A percentile compares a stretch with the other conserved stretches of the same genome.
These are phyloP conservation scores for Charina bottae DNA, from an alignment of 2,113 vertebrate species.

Conservation along the genomic window DNA sequence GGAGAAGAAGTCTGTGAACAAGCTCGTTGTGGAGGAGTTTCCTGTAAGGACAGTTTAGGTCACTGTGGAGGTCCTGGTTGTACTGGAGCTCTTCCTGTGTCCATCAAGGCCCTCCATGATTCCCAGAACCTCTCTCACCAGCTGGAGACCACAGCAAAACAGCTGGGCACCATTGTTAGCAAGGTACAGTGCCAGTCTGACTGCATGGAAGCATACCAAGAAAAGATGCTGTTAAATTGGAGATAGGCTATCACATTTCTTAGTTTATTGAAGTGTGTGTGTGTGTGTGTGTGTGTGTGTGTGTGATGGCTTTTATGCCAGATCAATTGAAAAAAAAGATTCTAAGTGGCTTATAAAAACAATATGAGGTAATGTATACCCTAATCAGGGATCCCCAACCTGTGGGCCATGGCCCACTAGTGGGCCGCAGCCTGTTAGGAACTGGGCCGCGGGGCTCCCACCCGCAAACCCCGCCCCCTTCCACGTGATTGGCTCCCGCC, in stretches of 20 bases:
- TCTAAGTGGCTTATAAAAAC: neutral
- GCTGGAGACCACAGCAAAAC: conserved; percentile 69
- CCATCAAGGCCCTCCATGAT: conserved; percentile 62
- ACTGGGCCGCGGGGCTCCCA: too few species aligned
- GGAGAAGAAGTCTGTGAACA: conserved; percentile 68
- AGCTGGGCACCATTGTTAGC: conserved; percentile 69
- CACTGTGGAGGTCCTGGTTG: conserved; percentile 78
- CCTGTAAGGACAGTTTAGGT: conserved; percentile 74
- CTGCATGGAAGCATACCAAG: neutral
- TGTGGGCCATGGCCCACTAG: too few species aligned
- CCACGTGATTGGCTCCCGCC: too few species aligned
- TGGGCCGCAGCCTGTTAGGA: too few species aligned
- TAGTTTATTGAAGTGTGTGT: neutral
- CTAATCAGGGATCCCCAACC: too few species aligned
- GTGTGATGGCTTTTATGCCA: neutral
- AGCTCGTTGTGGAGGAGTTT: conserved; percentile 78
- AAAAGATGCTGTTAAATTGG: neutral
- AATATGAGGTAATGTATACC: neutral
- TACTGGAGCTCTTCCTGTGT: conserved; percentile 74
- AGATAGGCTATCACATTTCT: neutral
- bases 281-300: neutral
- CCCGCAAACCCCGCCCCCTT: too few species aligned
- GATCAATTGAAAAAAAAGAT: neutral
- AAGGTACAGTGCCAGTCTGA: conserved; percentile 72
- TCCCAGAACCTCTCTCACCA: conserved; percentile 64